Conservation (phyloP, 2,113 vertebrate genomes). For the Ictalurus furcatus region DNA sequence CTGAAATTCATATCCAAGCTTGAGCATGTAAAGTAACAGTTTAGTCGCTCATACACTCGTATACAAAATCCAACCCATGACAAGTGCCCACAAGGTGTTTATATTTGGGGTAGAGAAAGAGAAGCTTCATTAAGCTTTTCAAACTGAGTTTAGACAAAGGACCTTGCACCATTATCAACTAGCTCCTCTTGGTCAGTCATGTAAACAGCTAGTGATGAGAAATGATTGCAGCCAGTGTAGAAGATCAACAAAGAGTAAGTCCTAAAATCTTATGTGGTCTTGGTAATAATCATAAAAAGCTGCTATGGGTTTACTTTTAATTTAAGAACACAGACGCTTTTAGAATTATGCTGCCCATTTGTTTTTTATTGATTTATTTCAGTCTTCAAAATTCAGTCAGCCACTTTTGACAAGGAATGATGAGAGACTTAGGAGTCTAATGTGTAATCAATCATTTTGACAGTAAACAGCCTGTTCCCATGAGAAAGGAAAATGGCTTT, state of each 20-base stretch:
- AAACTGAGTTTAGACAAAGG: not conserved
- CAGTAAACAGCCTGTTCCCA: not conserved
- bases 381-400: not conserved
- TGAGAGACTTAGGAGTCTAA: not conserved
- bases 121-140: not conserved
- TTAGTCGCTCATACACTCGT: not conserved
- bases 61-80: not conserved
- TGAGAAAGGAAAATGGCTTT: conserved; percentile 12
- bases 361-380: not conserved
- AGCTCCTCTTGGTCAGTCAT: not conserved
- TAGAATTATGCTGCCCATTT: not conserved
- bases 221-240: not conserved
- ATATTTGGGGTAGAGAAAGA: not conserved
- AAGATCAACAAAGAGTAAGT: conserved; percentile 1
- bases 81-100: conserved; percentile 10
- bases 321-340: not conserved
- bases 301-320: not conserved
- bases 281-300: not conserved
- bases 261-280: not conserved
- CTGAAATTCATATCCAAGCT: not conserved
- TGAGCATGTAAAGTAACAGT: not conserved
- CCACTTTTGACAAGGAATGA: not conserved
- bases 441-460: conserved; percentile 18
- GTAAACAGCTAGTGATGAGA: not conserved
- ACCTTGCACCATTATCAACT: not conserved